Percentiles rank a stretch among this genome's conserved stretches.
Conservation (phyloP, 1,140 invertebrate species). For the Amyelois transitella region DNA sequence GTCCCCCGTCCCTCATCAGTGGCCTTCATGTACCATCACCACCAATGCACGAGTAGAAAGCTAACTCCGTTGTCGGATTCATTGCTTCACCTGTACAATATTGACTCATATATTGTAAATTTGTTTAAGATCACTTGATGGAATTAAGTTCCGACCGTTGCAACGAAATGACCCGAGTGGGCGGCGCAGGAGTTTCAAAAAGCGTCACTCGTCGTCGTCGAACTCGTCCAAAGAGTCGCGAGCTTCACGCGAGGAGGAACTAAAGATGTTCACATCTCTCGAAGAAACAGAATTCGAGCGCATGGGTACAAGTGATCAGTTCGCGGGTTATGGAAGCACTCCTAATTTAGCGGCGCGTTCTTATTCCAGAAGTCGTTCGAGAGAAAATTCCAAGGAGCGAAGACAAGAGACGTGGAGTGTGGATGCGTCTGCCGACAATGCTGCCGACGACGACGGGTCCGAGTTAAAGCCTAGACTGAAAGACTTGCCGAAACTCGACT, state of each 20-base stretch:
- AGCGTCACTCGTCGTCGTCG: slow-evolving; percentile 74
- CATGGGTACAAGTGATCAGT: slow-evolving; percentile 41
- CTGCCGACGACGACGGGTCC: slow-evolving; percentile 31
- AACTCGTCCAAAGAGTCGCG: slow-evolving; percentile 75
- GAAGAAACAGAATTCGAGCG: slow-evolving; percentile 75
- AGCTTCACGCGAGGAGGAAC: slow-evolving; percentile 76
- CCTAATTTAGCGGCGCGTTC: slow-evolving; percentile 68
- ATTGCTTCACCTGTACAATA: slow-evolving; percentile 48
- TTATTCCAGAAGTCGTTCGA: slow-evolving; percentile 70
- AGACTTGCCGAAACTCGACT: slow-evolving; percentile 48
- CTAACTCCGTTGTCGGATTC: slow-evolving; percentile 25
- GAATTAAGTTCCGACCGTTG: slow-evolving; percentile 75
- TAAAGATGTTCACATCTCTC: slow-evolving; percentile 76
- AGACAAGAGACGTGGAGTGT: slow-evolving; percentile 36
- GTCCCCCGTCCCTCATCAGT: slow-evolving; percentile 25
- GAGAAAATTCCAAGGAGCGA: slow-evolving; percentile 54
- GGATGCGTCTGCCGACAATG: slow-evolving; percentile 33
- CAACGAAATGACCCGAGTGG: slow-evolving; percentile 76
- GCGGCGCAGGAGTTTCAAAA: slow-evolving; percentile 74
- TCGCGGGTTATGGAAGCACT: slow-evolving; percentile 52
- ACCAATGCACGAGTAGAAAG: slow-evolving; percentile 38
- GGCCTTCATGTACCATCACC: slow-evolving; percentile 24
- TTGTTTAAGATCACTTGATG: slow-evolving; percentile 76
- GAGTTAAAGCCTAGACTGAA: slow-evolving; percentile 35
- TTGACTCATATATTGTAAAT: slow-evolving; percentile 55